Base-by-base conservation (phyloP, 2,113 vertebrate species). In the Hippoglossus stenolepis region DNA sequence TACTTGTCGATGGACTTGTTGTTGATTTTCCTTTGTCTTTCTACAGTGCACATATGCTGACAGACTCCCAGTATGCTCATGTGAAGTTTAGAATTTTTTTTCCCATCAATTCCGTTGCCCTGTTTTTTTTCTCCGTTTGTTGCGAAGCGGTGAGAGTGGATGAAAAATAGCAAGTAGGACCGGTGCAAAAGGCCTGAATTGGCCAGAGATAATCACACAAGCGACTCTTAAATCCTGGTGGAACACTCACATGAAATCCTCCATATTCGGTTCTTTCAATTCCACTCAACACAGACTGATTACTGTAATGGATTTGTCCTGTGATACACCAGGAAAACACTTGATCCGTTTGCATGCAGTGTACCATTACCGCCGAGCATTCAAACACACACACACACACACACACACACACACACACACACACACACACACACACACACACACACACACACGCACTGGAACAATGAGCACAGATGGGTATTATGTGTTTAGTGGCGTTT, bases 241-340 rank as follows among this genome's bases (percentile, higher is more conserved):
- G 65, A 70, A 51, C 77, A 20, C 64, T 10, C 26, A 61, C 38
- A 64, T 43, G 43, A 85, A 80, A 79, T 58, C 63, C 79, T 69
- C 57, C 67, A 77, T 75, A 67, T 85, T 83, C 59, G 49, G n/a
- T 80, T 76, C 51, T 72, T 87, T 84, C 66, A 84, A 28, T 83
- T 83, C 70, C 61, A 75, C 82, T 90, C 83, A 83, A 51, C 61
- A 56, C 73, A 76, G 68, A 75, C 75, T 84, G 80, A 90, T 89
- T 85, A 81, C 59, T 81, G 61, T 84, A 84, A 91, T 82, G 65
- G 75, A 75, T 82, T 82, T 80, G 71, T 91, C 79, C 86, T 78
- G 78, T 24, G 24, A 68, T 69, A 65, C 70, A 79, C 79, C 83
- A 85, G 84, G 84, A 73, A 87, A 85, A 85, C 68, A 80, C 60